Evolutionary conservation across 2,797 vertebrate species (phyloP), one percentile per base, ranked within the genome.

Genomic region (Chiloscyllium punctatum): DNA sequence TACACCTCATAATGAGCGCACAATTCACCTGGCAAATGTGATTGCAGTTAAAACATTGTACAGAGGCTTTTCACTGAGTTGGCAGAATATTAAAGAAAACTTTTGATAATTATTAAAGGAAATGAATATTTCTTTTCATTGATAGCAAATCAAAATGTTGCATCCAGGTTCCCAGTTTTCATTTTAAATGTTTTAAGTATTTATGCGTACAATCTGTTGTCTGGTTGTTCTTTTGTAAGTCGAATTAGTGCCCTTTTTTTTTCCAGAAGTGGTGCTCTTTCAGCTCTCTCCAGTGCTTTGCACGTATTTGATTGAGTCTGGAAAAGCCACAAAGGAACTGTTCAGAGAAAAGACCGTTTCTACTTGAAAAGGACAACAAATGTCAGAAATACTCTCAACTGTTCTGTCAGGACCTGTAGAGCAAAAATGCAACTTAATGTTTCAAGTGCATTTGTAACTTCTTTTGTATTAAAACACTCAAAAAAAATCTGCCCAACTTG

Each of bases 21-120:
- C 33, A 92, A 23, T 68, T 92, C 33, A 13, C 66, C 62, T 66
- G 69, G n/a, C n/a, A 92, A 92, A 69, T 92, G 90, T 92, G 90
- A 69, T 92, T 92, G 18, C 8, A 42, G 90, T 37, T 21, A 42
- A 92, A 92, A n/a, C 90, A 69, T 92, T 92, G 66, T 48, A 37
- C n/a, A 92, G n/a, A 92, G n/a, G n/a, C 90, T 68, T 18, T 92
- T n/a, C 62, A 37, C 21, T 0, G 66, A 92, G 18, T 92, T 66
- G n/a, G 62, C 23, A 84, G 37, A 84, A 37, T 84, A 84, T 84
- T 84, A 84, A 84, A 84, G 21, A 84, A 48, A 84, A 84, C 16
- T 62, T 90, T 66, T 91, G n/a, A 84, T 21, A 84, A 25, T 42
- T 92, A 68, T n/a, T 62, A 62, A 62, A 42, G n/a, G n/a, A 92